Evolutionary conservation across 2,888 invertebrate genomes (phyloP).

Genomic region (Dasysyrphus tricinctus): DNA sequence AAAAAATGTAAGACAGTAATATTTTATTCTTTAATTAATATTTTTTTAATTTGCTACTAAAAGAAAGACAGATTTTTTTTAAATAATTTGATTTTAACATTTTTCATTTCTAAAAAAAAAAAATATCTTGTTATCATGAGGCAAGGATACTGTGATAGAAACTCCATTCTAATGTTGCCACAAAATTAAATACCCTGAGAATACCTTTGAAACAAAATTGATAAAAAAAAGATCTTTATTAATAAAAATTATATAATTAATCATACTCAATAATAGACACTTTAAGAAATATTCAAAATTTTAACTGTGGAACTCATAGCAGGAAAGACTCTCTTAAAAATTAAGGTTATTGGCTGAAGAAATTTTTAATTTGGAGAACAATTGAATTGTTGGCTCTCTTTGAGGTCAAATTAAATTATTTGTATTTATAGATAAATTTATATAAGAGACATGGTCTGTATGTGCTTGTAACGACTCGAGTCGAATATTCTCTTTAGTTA

Average conservation of each 20-base stretch:
- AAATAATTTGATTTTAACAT: not conserved
- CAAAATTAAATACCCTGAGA: not conserved
- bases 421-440: too few relatives aligned
- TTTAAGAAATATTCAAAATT: too few relatives aligned
- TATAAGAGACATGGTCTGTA: too few relatives aligned
- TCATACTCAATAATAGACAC: too few relatives aligned
- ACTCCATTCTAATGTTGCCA: constrained; percentile 14
- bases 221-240: not conserved
- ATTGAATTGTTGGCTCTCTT: too few relatives aligned
- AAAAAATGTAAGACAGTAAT: constrained; percentile 7
- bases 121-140: constrained; percentile 68
- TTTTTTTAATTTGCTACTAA: not conserved
- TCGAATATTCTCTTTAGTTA: too few relatives aligned
- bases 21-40: not conserved
- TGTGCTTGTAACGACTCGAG: too few relatives aligned
- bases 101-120: constrained; percentile 1
- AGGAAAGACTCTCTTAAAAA: too few relatives aligned
- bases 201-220: not conserved
- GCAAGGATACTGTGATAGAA: constrained; percentile 77
- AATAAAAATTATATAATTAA: not conserved
- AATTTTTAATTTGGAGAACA: too few relatives aligned
- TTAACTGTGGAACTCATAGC: too few relatives aligned
- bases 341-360: too few relatives aligned
- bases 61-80: not conserved
- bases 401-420: too few relatives aligned